A percentile compares a stretch with the other conserved stretches of the same genome.
Conservation (phyloP, 2,888 invertebrate species). For the Ectemnius lituratus region DNA sequence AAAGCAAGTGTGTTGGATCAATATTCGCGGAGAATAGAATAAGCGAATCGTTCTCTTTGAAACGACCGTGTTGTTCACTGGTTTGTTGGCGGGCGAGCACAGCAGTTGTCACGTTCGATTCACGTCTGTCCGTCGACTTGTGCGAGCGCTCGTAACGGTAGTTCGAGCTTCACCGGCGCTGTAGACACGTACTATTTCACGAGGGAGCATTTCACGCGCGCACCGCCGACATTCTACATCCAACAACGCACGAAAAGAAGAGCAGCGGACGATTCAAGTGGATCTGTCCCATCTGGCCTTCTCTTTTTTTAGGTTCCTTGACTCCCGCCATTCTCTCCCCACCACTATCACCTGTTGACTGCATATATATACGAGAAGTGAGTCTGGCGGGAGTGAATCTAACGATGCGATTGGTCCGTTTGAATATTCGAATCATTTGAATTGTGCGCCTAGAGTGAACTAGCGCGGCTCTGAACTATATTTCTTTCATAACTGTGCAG, state of each 20-base stretch:
- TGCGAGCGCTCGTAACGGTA: no score
- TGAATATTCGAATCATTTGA: not conserved
- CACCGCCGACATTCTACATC: not conserved
- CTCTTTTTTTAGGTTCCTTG: conserved; percentile 20
- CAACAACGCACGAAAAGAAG: conserved; percentile 13
- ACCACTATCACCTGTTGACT: conserved; percentile 44
- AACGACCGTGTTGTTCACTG: not conserved
- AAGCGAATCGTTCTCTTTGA: not conserved
- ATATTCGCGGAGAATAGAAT: not conserved
- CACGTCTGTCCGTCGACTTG: no score
- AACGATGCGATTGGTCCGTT: not conserved
- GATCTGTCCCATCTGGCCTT: conserved; percentile 10
- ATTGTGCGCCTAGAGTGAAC: not conserved
- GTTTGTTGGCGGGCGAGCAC: no score
- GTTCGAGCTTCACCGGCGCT: no score
- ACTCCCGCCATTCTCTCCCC: conserved; percentile 41
- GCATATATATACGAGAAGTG: conserved; percentile 6
- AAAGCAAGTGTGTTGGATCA: conserved; percentile 12
- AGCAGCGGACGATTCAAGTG: conserved; percentile 10
- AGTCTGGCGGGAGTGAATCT: no score
- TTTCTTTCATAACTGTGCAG: not conserved
- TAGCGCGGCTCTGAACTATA: not conserved
- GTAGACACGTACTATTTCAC: no score
- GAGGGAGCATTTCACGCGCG: not conserved
- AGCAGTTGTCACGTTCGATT: no score